Base-by-base conservation (phyloP, 2,888 invertebrate genomes). In the Synanthedon myopaeformis region DNA sequence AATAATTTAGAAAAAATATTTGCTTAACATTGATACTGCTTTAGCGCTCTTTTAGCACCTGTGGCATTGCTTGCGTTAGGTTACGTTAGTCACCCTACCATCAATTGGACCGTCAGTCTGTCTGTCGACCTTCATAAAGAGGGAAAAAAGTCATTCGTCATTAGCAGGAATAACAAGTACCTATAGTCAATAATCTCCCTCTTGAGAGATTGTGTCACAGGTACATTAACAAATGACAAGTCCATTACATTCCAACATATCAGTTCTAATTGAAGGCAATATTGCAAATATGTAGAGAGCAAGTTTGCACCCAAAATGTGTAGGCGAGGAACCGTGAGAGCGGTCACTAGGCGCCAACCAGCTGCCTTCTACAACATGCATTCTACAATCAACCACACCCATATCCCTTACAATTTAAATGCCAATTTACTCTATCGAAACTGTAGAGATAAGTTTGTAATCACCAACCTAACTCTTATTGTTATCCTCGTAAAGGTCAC, bases 241-340 rank as follows among this genome's bases (percentile, higher is more conserved):
- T 45, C 48, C 48, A n/a, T 45, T n/a, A 14, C 10, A 45, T 13
- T 45, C 14, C 14, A 45, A 45, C 14, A 45, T 13, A 45, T n/a
- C 13, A 13, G 13, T 45, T n/a, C 48, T 45, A 14, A n/a, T 45
- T 13, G 14, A 14, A 45, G 35, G 14, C 45, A 45, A 45, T 45
- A 45, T 45, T 35, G 51, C 19, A 51, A 51, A 51, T 60, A 64
- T 65, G 65, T 63, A 66, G 65, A 65, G 61, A 58, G 61, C 61
- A 56, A 57, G 58, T 51, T 53, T 53, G 54, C 68, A 51, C 53
- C 61, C 53, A 63, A 65, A 61, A 56, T 50, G 72, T 67, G 79
- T 80, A 65, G 79, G 79, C 62, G 72, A 61, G 65, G 61, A 64
- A 60, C 65, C 77, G 78, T 79, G 79, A 70, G 80, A 78, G 66